Conservation (phyloP, 2,113 vertebrate species). For the Potamarius usumacintae region DNA sequence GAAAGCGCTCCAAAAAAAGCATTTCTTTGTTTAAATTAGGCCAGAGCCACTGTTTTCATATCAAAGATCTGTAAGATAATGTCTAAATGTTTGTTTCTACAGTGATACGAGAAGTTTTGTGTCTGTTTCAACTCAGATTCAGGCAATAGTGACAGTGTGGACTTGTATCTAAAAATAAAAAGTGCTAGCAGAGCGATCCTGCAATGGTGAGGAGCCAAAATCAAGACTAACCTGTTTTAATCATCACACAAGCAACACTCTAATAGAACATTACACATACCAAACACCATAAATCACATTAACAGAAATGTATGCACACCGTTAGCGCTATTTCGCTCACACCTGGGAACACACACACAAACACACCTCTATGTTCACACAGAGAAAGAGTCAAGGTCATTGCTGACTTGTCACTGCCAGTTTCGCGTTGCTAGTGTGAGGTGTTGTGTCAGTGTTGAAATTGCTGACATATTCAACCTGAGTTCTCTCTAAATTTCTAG, state of each 20-base stretch:
- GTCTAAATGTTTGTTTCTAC: constrained; percentile 1
- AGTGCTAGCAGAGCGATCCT: neutral
- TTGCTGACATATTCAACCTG: neutral
- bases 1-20: neutral
- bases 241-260: neutral
- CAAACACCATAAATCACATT: constrained; percentile 3
- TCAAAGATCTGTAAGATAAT: constrained; percentile 8
- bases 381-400: constrained; percentile 10
- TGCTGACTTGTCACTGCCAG: neutral
- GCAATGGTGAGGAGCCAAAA: neutral
- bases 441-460: constrained; percentile 12
- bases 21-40: constrained; percentile 21
- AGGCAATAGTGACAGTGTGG: neutral
- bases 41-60: constrained; percentile 7
- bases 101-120: neutral
- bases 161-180: neutral
- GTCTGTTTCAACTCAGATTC: neutral
- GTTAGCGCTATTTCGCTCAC: neutral
- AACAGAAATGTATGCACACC: constrained; percentile 7
- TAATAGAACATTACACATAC: neutral
- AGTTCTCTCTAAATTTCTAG: neutral
- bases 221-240: neutral
- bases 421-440: neutral
- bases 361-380: constrained; percentile 19
- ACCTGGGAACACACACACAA: constrained; percentile 11